A percentile compares a stretch with the other conserved stretches of the same genome.
phyloP scores from a whole-genome alignment of 2,113 vertebrate species.

The Myanophis thanlyinensis region DNA sequence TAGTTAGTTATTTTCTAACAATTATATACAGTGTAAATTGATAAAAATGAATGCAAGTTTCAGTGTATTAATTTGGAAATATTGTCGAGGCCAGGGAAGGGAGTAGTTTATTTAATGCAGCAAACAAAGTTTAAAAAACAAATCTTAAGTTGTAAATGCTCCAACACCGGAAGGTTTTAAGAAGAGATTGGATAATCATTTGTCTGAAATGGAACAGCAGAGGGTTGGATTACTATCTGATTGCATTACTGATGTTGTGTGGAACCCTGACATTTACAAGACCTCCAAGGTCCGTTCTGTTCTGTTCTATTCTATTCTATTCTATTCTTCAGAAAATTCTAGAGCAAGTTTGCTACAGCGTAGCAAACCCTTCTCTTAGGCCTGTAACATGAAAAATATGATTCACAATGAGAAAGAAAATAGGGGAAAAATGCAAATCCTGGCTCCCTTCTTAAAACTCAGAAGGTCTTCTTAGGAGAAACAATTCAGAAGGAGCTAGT shows the following conservation, averaged over 20 bases:
- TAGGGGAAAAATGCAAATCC: background rate
- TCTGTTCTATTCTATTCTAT: too few relatives aligned
- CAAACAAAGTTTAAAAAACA: background rate
- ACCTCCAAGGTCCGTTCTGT: too few relatives aligned
- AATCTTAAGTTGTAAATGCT: too few relatives aligned
- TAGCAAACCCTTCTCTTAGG: background rate
- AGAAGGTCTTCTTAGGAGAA: background rate
- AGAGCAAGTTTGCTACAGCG: background rate
- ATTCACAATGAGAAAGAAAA: background rate
- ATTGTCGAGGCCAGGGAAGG: background rate
- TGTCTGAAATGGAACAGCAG: too few relatives aligned
- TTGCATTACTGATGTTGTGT: too few relatives aligned
- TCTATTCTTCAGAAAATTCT: too few relatives aligned
- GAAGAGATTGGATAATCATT: too few relatives aligned
- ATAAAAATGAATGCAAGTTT: background rate
- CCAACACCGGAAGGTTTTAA: too few relatives aligned
- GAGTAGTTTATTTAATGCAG: background rate
- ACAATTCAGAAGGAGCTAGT: background rate
- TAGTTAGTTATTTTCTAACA: conserved; percentile 6
- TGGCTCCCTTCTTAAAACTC: background rate
- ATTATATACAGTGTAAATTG: background rate
- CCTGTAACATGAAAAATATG: background rate
- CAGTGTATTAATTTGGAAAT: background rate
- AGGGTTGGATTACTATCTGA: too few relatives aligned
- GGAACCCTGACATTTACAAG: too few relatives aligned